These are phyloP conservation scores for Bombus breviceps DNA, from an alignment of 1,140 invertebrate genomes.

Conservation along the genomic window DNA sequence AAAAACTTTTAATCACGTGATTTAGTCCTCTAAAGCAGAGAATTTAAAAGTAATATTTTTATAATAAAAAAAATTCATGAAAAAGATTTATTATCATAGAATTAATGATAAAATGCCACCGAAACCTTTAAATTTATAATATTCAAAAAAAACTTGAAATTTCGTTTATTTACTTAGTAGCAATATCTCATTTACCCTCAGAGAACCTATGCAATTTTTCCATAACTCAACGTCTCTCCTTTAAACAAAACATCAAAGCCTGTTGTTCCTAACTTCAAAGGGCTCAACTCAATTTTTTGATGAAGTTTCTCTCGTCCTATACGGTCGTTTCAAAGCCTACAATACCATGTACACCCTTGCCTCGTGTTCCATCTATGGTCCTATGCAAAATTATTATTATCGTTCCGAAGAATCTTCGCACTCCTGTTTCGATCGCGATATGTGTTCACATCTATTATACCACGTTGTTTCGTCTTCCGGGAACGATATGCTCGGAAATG, in stretches of 20 bases:
- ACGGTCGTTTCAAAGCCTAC: not conserved
- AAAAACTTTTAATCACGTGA: fast-evolving
- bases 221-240: not conserved
- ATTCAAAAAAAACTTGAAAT: not conserved
- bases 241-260: not conserved
- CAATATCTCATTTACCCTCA: not conserved
- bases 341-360: not conserved
- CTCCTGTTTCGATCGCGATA: not conserved
- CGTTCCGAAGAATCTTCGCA: not conserved
- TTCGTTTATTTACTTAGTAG: not conserved
- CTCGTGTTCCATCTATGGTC: not conserved
- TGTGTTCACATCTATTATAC: too few relatives aligned
- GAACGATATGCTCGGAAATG: conserved; percentile 1
- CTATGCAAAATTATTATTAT: not conserved
- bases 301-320: not conserved
- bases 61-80: too few relatives aligned
- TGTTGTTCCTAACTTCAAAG: not conserved
- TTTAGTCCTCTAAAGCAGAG: not conserved
- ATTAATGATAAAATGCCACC: too few relatives aligned
- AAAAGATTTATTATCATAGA: too few relatives aligned
- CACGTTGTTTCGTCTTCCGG: not conserved
- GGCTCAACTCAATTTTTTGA: not conserved
- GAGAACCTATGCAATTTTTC: too few relatives aligned
- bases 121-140: not conserved
- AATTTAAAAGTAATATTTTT: not conserved